Evolutionary conservation across 2,113 vertebrate species (phyloP).

Genomic region (Deroptyus accipitrinus): DNA sequence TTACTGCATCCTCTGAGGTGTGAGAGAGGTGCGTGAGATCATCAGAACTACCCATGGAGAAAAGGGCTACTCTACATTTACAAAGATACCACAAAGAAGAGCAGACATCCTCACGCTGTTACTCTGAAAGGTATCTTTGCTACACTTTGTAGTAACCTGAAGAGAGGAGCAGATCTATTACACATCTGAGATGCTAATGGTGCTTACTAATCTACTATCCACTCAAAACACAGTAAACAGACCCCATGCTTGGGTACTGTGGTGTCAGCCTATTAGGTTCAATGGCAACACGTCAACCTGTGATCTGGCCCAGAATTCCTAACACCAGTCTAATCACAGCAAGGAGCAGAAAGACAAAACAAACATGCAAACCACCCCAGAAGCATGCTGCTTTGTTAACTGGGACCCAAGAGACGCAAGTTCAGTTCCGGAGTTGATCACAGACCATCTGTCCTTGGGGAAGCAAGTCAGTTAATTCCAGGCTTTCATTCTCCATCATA

Average conservation of each 20-base stretch:
- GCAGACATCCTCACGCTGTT: background rate
- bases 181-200: background rate
- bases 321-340: background rate
- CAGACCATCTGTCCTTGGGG: background rate
- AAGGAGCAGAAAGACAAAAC: conserved; percentile 19
- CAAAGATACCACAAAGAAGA: background rate
- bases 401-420: background rate
- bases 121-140: background rate
- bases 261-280: background rate
- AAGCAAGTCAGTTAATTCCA: background rate
- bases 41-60: background rate
- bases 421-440: background rate
- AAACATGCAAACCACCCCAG: background rate
- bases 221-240: background rate
- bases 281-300: background rate
- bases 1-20: background rate
- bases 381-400: conserved; percentile 9
- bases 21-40: background rate
- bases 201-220: background rate
- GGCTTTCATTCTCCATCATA: background rate
- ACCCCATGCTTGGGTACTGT: background rate
- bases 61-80: background rate
- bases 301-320: background rate
- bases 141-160: background rate
- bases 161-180: background rate